phyloP scores from a whole-genome alignment of 2,797 vertebrate genomes.

The Hypotaenidia philippensis region DNA sequence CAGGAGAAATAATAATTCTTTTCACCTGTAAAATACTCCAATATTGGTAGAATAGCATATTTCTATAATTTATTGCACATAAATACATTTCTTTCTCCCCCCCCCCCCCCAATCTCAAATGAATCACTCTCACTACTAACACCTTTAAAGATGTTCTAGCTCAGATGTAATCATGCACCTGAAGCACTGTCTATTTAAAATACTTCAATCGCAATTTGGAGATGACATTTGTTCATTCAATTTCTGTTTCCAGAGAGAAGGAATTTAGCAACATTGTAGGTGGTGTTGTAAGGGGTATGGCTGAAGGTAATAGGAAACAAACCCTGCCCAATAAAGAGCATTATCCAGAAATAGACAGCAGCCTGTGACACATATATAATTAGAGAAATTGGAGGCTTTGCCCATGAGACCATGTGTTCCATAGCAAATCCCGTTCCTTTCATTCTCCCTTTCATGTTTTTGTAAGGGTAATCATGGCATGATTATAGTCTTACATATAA shows the following conservation, averaged over 20 bases:
- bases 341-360: constrained; percentile 41
- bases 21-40: neutral
- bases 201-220: constrained; percentile 29
- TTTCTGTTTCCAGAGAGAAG: neutral
- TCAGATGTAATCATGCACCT: constrained; percentile 19
- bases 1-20: neutral
- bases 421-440: constrained; percentile 44
- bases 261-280: constrained; percentile 18
- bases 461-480: neutral
- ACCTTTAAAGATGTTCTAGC: constrained; percentile 6
- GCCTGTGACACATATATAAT: neutral
- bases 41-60: neutral
- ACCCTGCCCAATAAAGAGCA: neutral
- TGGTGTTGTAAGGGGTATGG: neutral
- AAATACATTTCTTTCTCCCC: neutral
- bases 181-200: constrained; percentile 39
- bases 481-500: neutral
- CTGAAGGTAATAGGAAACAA: constrained; percentile 23
- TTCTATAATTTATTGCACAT: neutral
- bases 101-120: neutral
- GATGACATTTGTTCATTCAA: constrained; percentile 22
- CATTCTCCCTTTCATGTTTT: neutral
- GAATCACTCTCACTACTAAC: neutral
- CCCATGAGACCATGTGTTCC: constrained; percentile 20
- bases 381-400: constrained; percentile 42